These are phyloP conservation scores for Paracanthobrama guichenoti DNA, from an alignment of 2,113 vertebrate species.

Conservation along the genomic window DNA sequence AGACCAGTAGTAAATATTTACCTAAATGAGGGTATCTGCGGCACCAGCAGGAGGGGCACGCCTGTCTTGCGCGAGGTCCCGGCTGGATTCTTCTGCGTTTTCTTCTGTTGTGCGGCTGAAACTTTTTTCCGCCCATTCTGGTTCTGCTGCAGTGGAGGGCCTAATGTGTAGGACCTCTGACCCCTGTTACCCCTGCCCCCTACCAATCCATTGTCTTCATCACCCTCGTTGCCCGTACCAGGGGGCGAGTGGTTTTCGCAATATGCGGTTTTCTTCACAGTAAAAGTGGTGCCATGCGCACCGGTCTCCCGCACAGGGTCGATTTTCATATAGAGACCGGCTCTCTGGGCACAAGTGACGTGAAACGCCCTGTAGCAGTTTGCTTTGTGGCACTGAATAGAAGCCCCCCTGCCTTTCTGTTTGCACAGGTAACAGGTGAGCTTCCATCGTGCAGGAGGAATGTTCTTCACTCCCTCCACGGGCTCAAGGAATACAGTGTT, in stretches of 20 bases:
- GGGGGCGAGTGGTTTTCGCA: constrained; percentile 91
- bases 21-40: constrained; percentile 86
- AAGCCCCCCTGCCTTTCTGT: constrained; percentile 92
- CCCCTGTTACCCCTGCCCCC: constrained; percentile 74
- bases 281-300: constrained; percentile 91
- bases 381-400: constrained; percentile 97
- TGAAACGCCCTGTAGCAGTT: constrained; percentile 99
- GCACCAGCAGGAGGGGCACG: constrained; percentile 82
- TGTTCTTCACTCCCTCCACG: constrained; percentile 92
- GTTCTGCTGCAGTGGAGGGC: constrained; percentile 64
- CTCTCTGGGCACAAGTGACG: constrained; percentile 93
- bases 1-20: constrained; percentile 1
- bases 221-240: constrained; percentile 67
- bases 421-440: constrained; percentile 96
- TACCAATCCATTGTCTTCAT: constrained; percentile 72
- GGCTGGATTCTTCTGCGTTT: constrained; percentile 79
- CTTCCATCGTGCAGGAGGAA: constrained; percentile 95
- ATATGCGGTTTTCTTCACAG: constrained; percentile 95
- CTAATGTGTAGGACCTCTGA: constrained; percentile 75
- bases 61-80: constrained; percentile 68
- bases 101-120: constrained; percentile 75
- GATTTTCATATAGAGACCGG: constrained; percentile 97
- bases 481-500: constrained; percentile 98
- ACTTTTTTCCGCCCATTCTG: constrained; percentile 76
- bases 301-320: constrained; percentile 92